These are phyloP conservation scores for Eudorcas thomsonii DNA, from an alignment of 2,113 vertebrate genomes.

Conservation along the genomic window DNA sequence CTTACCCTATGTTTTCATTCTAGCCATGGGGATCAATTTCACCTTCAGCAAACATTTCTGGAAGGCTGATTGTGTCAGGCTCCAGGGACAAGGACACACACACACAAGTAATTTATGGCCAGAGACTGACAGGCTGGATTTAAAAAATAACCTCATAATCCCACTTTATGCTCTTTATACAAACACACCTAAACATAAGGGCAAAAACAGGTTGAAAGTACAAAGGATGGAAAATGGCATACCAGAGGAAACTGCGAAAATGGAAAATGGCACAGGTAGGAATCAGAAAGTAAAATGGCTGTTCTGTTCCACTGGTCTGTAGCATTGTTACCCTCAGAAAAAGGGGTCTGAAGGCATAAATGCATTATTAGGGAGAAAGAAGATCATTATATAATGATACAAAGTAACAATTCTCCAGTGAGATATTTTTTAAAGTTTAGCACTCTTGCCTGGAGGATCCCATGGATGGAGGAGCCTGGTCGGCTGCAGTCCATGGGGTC, in stretches of 20 bases:
- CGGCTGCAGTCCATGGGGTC: no score
- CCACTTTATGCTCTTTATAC: not conserved
- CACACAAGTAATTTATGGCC: not conserved
- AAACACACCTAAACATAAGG: not conserved
- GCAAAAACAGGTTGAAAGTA: not conserved
- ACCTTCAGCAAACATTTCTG: not conserved
- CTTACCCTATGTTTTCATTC: not conserved
- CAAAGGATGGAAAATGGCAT: not conserved
- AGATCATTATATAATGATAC: no score
- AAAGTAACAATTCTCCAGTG: not conserved
- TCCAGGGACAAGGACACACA: not conserved
- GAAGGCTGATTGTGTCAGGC: not conserved
- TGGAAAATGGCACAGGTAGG: not conserved
- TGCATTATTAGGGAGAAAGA: not conserved
- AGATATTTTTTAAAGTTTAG: not conserved
- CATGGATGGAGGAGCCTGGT: no score
- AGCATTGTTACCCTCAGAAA: not conserved
- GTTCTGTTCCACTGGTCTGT: not conserved
- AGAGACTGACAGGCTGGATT: not conserved
- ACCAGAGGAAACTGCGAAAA: not conserved
- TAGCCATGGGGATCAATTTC: not conserved
- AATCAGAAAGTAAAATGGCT: not conserved
- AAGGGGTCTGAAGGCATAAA: not conserved
- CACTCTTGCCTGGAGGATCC: no score
- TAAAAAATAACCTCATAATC: not conserved